Percentiles rank a stretch among this genome's conserved stretches.
Conservation (phyloP, 2,113 vertebrate species). For the Phyllostomus hastatus region DNA sequence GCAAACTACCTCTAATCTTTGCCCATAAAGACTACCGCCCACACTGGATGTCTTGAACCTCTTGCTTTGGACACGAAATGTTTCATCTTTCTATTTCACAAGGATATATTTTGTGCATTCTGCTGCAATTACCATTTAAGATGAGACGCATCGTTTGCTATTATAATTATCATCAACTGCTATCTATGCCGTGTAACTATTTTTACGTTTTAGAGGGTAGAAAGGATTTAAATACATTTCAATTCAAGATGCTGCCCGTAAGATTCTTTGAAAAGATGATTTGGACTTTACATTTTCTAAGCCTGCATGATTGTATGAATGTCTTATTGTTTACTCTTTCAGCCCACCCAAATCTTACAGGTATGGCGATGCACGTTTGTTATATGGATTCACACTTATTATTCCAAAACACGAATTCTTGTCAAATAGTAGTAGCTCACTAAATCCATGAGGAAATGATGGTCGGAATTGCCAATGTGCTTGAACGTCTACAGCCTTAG, state of each 20-base stretch:
- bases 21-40: background rate
- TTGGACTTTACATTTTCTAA: slow-evolving; percentile 37
- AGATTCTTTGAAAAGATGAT: slow-evolving; percentile 51
- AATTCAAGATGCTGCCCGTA: slow-evolving; percentile 21
- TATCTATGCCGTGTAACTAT: background rate
- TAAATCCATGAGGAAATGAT: slow-evolving; percentile 66
- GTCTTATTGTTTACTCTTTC: background rate
- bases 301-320: background rate
- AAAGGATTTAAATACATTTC: background rate
- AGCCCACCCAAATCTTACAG: background rate
- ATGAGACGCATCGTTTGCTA: background rate
- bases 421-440: slow-evolving; percentile 54
- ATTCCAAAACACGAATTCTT: slow-evolving; percentile 66
- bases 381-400: slow-evolving; percentile 29
- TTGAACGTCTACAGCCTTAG: slow-evolving; percentile 61
- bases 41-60: background rate
- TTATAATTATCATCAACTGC: background rate
- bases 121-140: background rate
- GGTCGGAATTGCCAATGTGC: slow-evolving; percentile 61
- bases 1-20: background rate
- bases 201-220: background rate
- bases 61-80: background rate
- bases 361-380: background rate
- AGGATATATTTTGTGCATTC: background rate
- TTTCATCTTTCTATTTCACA: background rate